A percentile compares a stretch with the other conserved stretches of the same genome.
Conservation (phyloP, 1,140 invertebrate species). For the Plutomurus gul region DNA sequence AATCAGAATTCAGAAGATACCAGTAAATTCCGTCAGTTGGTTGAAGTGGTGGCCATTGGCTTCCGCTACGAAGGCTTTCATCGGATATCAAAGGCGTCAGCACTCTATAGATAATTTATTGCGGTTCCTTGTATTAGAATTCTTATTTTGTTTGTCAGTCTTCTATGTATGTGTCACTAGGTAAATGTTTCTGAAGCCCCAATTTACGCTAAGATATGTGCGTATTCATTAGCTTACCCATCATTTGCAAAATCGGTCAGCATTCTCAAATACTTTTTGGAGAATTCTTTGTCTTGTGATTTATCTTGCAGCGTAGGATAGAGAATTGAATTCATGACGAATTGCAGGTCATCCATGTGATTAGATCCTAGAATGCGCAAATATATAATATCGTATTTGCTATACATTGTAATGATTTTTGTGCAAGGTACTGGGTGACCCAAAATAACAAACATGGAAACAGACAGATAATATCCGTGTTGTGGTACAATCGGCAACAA, state of each 20-base stretch:
- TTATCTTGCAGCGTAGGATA: not conserved
- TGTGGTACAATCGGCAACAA: no score
- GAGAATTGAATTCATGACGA: conserved; percentile 12
- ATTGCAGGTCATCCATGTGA: conserved; percentile 44
- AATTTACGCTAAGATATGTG: no score
- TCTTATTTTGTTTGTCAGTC: not conserved
- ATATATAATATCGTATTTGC: not conserved
- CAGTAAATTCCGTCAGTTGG: not conserved
- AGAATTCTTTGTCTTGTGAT: conserved; percentile 13
- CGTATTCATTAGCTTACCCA: not conserved
- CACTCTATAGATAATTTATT: not conserved
- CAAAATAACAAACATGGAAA: no score
- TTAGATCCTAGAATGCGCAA: not conserved
- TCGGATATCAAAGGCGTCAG: not conserved
- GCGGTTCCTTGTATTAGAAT: not conserved
- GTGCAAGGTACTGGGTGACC: no score
- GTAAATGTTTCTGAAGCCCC: no score
- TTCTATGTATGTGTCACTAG: not conserved
- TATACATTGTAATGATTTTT: not conserved
- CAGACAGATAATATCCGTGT: no score
- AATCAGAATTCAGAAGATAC: not conserved
- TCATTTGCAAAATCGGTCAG: conserved; percentile 16
- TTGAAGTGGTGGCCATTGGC: not conserved
- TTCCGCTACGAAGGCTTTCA: not conserved
- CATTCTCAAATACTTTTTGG: conserved; percentile 3